Percentiles rank a stretch among this genome's conserved stretches.
phyloP scores from a whole-genome alignment of 2,113 vertebrate species.

The Myodes glareolus region DNA sequence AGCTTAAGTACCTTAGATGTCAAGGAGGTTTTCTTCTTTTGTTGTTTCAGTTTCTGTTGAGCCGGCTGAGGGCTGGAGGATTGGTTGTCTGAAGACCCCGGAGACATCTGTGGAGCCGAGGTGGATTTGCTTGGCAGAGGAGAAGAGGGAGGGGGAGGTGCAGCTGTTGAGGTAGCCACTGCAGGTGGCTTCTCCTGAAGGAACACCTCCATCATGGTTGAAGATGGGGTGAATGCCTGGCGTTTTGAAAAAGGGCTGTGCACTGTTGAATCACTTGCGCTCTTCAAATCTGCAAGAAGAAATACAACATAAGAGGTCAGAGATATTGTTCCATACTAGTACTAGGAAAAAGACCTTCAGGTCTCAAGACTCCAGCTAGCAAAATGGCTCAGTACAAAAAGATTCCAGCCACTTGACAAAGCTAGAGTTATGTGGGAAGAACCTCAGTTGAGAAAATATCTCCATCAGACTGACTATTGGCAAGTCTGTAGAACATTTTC shows the following conservation, averaged over 20 bases:
- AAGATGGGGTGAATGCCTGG: conserved; percentile 93
- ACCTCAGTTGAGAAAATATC: neutral
- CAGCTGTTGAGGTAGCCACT: conserved; percentile 84
- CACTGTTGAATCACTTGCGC: conserved; percentile 89
- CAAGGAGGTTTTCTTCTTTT: conserved; percentile 96
- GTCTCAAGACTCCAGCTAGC: neutral
- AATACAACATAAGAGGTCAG: neutral
- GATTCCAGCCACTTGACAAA: neutral
- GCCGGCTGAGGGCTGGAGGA: conserved; percentile 96
- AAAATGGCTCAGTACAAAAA: neutral
- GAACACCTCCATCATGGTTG: conserved; percentile 96
- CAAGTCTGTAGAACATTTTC: neutral
- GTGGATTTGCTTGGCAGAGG: conserved; percentile 88
- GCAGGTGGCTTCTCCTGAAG: conserved; percentile 94
- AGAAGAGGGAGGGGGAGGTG: conserved; percentile 89
- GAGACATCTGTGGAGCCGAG: conserved; percentile 91
- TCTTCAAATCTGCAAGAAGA: conserved; percentile 91
- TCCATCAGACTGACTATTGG: neutral
- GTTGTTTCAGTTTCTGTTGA: conserved; percentile 97
- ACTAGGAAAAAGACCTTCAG: neutral
- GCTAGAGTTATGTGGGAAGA: neutral
- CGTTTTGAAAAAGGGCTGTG: conserved; percentile 95
- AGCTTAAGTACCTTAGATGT: conserved; percentile 91
- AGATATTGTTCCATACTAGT: neutral
- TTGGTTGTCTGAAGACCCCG: conserved; percentile 94